A percentile compares a stretch with the other conserved stretches of the same genome.
These are phyloP conservation scores for Ptilodon capucinus DNA, from an alignment of 2,888 invertebrate species.

Conservation along the genomic window DNA sequence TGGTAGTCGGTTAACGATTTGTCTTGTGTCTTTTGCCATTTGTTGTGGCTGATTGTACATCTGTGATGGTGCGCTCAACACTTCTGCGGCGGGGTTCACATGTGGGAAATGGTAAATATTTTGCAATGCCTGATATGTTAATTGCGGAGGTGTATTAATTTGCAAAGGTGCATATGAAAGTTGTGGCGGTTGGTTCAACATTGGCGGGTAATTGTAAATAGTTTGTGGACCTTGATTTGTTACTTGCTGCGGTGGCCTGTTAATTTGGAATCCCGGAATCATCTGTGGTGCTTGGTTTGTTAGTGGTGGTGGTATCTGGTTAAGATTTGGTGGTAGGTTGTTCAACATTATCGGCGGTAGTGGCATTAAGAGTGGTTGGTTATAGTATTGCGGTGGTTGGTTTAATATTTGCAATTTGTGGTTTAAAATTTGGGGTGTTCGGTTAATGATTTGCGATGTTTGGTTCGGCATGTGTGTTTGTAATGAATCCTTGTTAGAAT, in stretches of 20 bases:
- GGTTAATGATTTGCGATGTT: neutral
- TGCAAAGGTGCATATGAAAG: neutral
- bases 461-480: neutral
- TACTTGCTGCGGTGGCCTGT: neutral
- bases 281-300: neutral
- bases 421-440: neutral
- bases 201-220: neutral
- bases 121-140: neutral
- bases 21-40: neutral
- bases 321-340: neutral
- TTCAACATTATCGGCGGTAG: neutral
- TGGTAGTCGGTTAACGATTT: neutral
- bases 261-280: neutral
- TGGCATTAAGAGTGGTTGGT: neutral
- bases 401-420: neutral
- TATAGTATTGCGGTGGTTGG: neutral
- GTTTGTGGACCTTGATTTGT: neutral
- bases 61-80: neutral
- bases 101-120: neutral
- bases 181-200: neutral
- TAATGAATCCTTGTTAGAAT: neutral
- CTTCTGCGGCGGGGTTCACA: neutral
- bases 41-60: neutral
- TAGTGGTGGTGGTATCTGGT: neutral
- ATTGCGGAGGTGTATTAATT: neutral